Evolutionary conservation across 2,888 invertebrate genomes (phyloP).

Genomic region (Drosophila kuntzei): DNA sequence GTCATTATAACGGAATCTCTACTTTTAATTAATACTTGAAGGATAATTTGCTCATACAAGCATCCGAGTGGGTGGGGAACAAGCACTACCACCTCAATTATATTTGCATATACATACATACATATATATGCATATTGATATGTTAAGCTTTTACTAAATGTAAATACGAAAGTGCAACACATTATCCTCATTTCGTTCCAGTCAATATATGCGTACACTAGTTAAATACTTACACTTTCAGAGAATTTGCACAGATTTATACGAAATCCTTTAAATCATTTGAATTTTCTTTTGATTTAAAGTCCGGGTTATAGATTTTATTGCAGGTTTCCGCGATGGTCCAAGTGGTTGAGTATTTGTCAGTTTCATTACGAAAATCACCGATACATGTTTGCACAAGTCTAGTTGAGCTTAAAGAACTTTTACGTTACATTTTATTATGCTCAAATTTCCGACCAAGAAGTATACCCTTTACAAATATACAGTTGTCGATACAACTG

Average conservation of each 20-base stretch:
- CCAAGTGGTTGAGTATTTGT: slow-evolving; percentile 12
- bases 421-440: not conserved
- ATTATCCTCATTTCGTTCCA: not conserved
- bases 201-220: not conserved
- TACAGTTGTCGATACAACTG: too few relatives aligned
- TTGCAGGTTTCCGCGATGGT: slow-evolving; percentile 7
- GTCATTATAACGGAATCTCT: not conserved
- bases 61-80: not conserved
- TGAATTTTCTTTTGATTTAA: not conserved
- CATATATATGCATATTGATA: slow-evolving; percentile 9
- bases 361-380: not conserved
- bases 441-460: not conserved
- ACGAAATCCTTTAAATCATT: slow-evolving; percentile 6
- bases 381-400: not conserved
- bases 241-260: not conserved
- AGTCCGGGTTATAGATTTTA: slow-evolving; percentile 8
- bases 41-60: not conserved
- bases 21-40: not conserved
- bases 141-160: slow-evolving; percentile 3
- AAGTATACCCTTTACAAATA: slow-evolving; percentile 6
- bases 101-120: slow-evolving; percentile 1
- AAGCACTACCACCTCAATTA: slow-evolving; percentile 3
- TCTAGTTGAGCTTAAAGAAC: not conserved
- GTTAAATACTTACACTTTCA: slow-evolving; percentile 3
- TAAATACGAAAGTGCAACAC: not conserved